A percentile compares a stretch with the other conserved stretches of the same genome.
These are phyloP conservation scores for Pemphredon lugubris DNA, from an alignment of 2,888 invertebrate species.

Conservation along the genomic window DNA sequence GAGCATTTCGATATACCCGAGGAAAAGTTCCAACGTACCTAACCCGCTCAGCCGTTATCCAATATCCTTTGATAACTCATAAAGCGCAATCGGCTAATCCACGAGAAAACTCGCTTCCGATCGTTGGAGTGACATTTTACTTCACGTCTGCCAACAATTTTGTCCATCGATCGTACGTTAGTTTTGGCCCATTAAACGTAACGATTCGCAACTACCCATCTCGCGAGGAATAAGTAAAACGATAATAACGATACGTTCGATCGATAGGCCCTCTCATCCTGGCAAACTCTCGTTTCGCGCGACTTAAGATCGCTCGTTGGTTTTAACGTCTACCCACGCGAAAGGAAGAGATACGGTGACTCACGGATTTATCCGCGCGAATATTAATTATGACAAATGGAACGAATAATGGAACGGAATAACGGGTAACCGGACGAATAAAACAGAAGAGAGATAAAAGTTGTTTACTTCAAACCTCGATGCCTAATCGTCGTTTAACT, in stretches of 20 bases:
- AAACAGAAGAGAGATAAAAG: no score
- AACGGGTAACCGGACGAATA: no score
- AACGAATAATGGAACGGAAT: no score
- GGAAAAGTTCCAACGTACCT: slow-evolving; percentile 36
- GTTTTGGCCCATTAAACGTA: background rate
- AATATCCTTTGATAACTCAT: slow-evolving; percentile 58
- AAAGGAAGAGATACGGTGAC: no score
- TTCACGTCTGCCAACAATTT: slow-evolving; percentile 28
- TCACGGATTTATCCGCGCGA: no score
- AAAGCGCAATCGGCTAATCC: slow-evolving; percentile 60
- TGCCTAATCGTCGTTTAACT: no score
- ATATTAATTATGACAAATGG: no score
- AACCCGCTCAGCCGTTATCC: slow-evolving; percentile 40
- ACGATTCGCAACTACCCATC: background rate
- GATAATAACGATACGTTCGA: background rate
- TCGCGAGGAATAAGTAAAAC: background rate
- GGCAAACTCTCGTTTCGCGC: no score
- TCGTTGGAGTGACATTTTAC: slow-evolving; percentile 44
- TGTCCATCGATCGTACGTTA: background rate
- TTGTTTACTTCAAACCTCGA: no score
- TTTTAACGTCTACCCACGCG: no score
- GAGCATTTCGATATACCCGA: background rate
- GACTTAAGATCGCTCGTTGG: no score
- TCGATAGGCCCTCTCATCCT: no score
- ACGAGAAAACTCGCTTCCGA: slow-evolving; percentile 34